Conservation (phyloP, 2,113 vertebrate species). For the Callipepla californica region DNA sequence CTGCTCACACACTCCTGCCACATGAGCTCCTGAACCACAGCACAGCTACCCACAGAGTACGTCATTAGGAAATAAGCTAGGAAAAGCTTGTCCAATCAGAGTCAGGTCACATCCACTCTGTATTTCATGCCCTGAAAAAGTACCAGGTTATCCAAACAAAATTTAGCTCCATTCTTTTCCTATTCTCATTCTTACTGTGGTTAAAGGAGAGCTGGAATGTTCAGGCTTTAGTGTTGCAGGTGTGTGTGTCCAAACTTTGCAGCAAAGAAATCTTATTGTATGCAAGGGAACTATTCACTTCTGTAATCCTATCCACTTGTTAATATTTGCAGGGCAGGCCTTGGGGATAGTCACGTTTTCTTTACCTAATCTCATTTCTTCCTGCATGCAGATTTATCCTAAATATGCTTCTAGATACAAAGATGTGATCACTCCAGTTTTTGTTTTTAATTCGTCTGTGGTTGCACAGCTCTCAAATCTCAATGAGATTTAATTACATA, state of each 20-base stretch:
- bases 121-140: neutral
- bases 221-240: neutral
- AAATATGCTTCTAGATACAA: neutral
- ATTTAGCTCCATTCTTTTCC: neutral
- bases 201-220: neutral
- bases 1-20: neutral
- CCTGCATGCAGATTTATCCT: neutral
- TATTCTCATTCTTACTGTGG: neutral
- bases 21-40: neutral
- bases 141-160: neutral
- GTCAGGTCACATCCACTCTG: neutral
- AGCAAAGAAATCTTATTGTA: neutral
- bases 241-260: rapidly evolving
- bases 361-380: neutral
- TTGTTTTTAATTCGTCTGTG: neutral
- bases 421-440: neutral
- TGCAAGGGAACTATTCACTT: neutral
- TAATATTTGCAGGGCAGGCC: neutral
- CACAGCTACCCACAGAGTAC: neutral
- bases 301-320: neutral
- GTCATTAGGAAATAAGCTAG: neutral
- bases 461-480: slow-evolving; percentile 52
- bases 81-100: neutral
- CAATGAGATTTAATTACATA: slow-evolving; percentile 50
- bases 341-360: neutral